phyloP scores from a whole-genome alignment of 2,888 invertebrate species.

The Ormyrus thymus region DNA sequence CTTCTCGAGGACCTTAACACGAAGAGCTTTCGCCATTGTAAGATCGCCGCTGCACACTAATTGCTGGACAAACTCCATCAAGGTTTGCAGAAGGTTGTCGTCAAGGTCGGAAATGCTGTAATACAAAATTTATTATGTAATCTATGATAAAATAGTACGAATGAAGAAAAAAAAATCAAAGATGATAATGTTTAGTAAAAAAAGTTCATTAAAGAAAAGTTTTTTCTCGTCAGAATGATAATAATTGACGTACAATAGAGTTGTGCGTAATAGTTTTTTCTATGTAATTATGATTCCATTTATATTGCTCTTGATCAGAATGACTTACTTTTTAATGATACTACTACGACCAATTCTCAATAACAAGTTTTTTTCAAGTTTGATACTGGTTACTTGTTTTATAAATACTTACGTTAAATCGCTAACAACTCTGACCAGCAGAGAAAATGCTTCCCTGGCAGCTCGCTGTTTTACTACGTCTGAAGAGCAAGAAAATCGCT shows the following conservation, averaged over 20 bases:
- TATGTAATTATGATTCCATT: constrained; percentile 6
- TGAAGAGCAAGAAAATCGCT: constrained; percentile 84
- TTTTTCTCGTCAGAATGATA: too few species aligned
- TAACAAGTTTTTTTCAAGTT: constrained; percentile 18
- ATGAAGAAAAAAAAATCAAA: too few species aligned
- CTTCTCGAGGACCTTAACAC: constrained; percentile 94
- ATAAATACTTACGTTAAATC: constrained; percentile 91
- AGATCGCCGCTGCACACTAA: constrained; percentile 94
- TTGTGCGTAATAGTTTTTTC: neutral
- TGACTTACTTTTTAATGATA: constrained; percentile 5
- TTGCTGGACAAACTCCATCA: constrained; percentile 96
- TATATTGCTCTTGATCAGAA: neutral
- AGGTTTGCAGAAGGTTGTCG: constrained; percentile 84
- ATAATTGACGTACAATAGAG: too few species aligned
- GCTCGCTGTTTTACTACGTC: constrained; percentile 84
- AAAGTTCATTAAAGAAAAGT: too few species aligned
- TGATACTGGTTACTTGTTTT: constrained; percentile 22
- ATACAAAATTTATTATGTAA: neutral
- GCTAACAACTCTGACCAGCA: constrained; percentile 95
- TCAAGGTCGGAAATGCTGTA: constrained; percentile 89
- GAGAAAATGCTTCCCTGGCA: constrained; percentile 91
- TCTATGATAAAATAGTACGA: too few species aligned
- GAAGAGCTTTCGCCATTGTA: constrained; percentile 90
- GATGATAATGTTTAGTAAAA: too few species aligned
- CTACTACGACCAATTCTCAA: neutral